These are phyloP conservation scores for Anhinga anhinga DNA, from an alignment of 2,113 vertebrate genomes.

Conservation along the genomic window DNA sequence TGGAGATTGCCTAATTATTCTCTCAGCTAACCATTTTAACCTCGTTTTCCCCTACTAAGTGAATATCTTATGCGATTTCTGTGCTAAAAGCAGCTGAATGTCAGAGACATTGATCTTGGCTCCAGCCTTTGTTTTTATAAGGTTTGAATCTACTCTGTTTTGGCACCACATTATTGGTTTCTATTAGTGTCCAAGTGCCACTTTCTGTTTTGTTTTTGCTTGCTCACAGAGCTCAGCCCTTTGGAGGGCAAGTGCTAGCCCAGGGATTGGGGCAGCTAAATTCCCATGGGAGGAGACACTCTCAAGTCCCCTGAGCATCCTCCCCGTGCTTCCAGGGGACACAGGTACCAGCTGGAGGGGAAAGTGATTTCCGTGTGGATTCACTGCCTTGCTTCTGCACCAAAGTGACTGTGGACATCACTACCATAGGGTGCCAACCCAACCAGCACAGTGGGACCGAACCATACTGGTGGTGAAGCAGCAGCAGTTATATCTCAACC, in stretches of 20 bases:
- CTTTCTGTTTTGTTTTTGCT: background rate
- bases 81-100: slow-evolving; percentile 28
- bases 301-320: background rate
- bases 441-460: background rate
- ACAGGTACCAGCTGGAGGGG: background rate
- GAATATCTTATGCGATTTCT: background rate
- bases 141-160: background rate
- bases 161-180: background rate
- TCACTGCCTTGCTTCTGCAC: background rate
- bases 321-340: background rate
- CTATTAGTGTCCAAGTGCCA: background rate
- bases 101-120: background rate
- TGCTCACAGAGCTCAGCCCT: background rate
- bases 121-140: background rate
- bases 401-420: background rate
- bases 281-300: background rate
- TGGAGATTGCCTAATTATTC: background rate
- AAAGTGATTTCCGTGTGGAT: background rate
- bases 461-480: background rate
- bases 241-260: background rate
- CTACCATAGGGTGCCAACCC: background rate
- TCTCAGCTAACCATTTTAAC: slow-evolving; percentile 4
- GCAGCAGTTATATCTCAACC: background rate
- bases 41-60: background rate
- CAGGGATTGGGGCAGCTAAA: background rate